Evolutionary conservation across 2,888 invertebrate genomes (phyloP), one percentile per base, ranked within the genome.

Genomic region (Leptarthrus brevirostris): DNA sequence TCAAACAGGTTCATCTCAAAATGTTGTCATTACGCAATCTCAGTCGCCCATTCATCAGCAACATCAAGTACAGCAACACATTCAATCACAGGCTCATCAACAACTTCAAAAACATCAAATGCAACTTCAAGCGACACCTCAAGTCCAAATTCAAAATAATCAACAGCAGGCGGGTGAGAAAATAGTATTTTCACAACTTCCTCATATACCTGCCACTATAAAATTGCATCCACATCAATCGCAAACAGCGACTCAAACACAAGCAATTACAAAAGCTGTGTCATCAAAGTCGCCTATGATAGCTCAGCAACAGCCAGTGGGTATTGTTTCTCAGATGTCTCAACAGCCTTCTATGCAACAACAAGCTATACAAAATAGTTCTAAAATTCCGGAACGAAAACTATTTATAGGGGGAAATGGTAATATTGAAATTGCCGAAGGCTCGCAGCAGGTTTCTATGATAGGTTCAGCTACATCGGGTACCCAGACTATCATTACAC

Each of bases 151-250:
- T 20, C 64, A 64, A 22, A 64, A 47, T 14, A 64, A 22, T 16
- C 44, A 44, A n/a, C 64, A 61, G 79, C 40, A 40, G 80, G 22
- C 22, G 10, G 16, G 14, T 47, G 64, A 64, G 36, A 64, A 49
- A 14, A 49, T 58, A 16, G 54, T 72, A 18, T 36, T 72, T 14
- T 83, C 83, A 3, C 84, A 84, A 74, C 77, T 84, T 0, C 82
- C 84, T 70, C 84, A 84, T 76, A 84, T 84, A 54, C 84, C 84
- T 10, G 84, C 84, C 2, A 84, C 84, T 14, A 84, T 84, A 0
- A 84, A 84, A 88, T 88, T 36, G 86, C 91, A 53, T 74, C 88
- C 4, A 86, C 86, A 8, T 83, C 89, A 16, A 89, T 89, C 78
- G 88, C 90, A 1, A 89, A 89, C 72, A 89, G n/a, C n/a, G n/a